Percentiles rank a stretch among this genome's conserved stretches.
Evolutionary conservation across 1,140 invertebrate genomes (phyloP).

Genomic region (Cheumatopsyche charites): DNA sequence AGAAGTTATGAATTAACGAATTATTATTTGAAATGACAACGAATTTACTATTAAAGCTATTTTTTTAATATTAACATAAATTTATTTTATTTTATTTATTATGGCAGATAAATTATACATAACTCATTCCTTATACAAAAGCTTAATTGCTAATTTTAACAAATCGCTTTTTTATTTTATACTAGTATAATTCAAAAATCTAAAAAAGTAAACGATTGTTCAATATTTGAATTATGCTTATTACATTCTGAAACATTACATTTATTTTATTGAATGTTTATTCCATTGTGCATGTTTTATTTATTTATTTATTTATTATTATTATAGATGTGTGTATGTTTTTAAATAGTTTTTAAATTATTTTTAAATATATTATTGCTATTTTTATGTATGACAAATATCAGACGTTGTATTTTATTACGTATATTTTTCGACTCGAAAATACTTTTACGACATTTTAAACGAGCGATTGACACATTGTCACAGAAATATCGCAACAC

Average conservation of each 20-base stretch:
- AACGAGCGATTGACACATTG: too few species aligned
- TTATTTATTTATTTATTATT: too few species aligned
- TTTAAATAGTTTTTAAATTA: neutral
- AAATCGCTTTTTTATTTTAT: constrained; percentile 3
- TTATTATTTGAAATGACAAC: neutral
- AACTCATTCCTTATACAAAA: too few species aligned
- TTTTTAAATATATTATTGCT: neutral
- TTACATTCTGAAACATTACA: constrained; percentile 5
- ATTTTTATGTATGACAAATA: neutral
- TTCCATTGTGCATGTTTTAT: neutral
- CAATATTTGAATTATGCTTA: neutral
- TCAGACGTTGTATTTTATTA: neutral
- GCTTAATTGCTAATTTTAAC: neutral
- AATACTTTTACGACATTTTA: neutral
- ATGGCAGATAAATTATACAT: too few species aligned
- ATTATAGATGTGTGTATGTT: neutral
- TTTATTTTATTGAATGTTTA: constrained; percentile 11
- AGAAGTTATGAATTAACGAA: neutral
- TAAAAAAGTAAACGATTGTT: neutral
- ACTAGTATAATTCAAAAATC: neutral
- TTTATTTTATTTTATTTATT: too few species aligned
- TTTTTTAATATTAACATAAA: constrained; percentile 5
- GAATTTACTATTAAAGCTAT: neutral
- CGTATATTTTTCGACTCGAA: neutral
- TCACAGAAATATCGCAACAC: too few species aligned